Conservation (phyloP, 2,113 vertebrate species). For the Pipa parva region DNA sequence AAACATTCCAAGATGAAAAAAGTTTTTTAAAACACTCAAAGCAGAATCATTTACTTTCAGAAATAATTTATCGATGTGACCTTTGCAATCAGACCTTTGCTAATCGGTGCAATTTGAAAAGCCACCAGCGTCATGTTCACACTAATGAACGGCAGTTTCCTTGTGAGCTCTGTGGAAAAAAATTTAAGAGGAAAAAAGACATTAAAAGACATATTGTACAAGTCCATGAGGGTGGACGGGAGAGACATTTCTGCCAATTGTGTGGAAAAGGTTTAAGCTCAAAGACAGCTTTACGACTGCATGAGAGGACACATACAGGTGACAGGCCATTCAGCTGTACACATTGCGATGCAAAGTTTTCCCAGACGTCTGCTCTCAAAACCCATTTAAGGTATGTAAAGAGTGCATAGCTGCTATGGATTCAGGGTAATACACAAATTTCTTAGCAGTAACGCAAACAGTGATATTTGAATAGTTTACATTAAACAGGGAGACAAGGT, state of each 20-base stretch:
- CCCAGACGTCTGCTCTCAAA: slow-evolving; percentile 92
- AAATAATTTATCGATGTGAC: slow-evolving; percentile 75
- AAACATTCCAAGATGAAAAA: slow-evolving; percentile 67
- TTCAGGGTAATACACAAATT: neutral
- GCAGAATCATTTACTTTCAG: slow-evolving; percentile 73
- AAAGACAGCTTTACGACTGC: slow-evolving; percentile 80
- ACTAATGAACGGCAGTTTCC: slow-evolving; percentile 84
- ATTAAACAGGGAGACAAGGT: too few relatives aligned
- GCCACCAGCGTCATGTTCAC: slow-evolving; percentile 92
- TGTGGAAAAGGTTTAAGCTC: slow-evolving; percentile 95
- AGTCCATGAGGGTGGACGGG: slow-evolving; percentile 84
- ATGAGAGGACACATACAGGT: slow-evolving; percentile 88
- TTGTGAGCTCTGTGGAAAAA: slow-evolving; percentile 83
- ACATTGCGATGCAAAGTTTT: slow-evolving; percentile 83
- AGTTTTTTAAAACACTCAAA: slow-evolving; percentile 69
- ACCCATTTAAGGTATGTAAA: slow-evolving; percentile 85
- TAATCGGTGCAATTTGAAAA: slow-evolving; percentile 92
- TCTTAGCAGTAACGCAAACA: too few relatives aligned
- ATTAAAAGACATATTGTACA: slow-evolving; percentile 87
- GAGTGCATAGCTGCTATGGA: slow-evolving; percentile 25
- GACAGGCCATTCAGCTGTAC: slow-evolving; percentile 83
- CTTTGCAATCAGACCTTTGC: slow-evolving; percentile 89
- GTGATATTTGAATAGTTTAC: too few relatives aligned
- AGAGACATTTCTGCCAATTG: slow-evolving; percentile 73
- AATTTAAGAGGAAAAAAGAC: slow-evolving; percentile 96